These are phyloP conservation scores for Apis cerana DNA, from an alignment of 1,140 invertebrate genomes.

Conservation along the genomic window DNA sequence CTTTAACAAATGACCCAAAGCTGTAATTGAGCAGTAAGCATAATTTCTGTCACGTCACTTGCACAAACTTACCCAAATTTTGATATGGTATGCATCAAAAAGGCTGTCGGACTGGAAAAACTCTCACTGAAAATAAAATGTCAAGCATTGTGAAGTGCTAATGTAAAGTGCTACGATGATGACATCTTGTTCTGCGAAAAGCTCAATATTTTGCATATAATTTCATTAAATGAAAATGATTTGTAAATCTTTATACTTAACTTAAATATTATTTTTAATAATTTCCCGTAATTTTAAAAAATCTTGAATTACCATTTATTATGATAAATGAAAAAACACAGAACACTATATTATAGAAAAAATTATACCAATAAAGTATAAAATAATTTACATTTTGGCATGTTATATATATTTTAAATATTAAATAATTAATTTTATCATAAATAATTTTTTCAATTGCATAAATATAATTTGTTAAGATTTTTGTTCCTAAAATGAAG, in stretches of 20 bases:
- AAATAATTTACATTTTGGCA: background rate
- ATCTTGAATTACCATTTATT: conserved; percentile 4
- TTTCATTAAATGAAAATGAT: conserved; percentile 9
- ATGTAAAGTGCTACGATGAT: conserved; percentile 71
- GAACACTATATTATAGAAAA: background rate
- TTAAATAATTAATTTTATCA: too few species aligned
- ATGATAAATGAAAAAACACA: too few species aligned
- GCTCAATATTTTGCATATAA: conserved; percentile 25
- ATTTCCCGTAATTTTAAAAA: background rate
- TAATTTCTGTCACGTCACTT: conserved; percentile 67
- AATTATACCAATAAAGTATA: background rate
- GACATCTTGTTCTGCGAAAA: conserved; percentile 53
- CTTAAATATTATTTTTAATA: background rate
- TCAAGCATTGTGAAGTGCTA: conserved; percentile 78
- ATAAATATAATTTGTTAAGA: too few species aligned
- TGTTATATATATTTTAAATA: too few species aligned
- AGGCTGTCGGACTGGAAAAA: conserved; percentile 85
- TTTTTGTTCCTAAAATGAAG: too few species aligned
- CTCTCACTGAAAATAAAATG: conserved; percentile 86
- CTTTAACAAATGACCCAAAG: conserved; percentile 75
- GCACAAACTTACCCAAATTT: conserved; percentile 87
- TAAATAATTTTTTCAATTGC: too few species aligned
- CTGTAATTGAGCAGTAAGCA: conserved; percentile 69
- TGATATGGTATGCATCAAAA: conserved; percentile 87
- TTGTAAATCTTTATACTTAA: background rate